A percentile compares a stretch with the other conserved stretches of the same genome.
These are phyloP conservation scores for Dendropsophus ebraccatus DNA, from an alignment of 2,113 vertebrate species.

Conservation along the genomic window DNA sequence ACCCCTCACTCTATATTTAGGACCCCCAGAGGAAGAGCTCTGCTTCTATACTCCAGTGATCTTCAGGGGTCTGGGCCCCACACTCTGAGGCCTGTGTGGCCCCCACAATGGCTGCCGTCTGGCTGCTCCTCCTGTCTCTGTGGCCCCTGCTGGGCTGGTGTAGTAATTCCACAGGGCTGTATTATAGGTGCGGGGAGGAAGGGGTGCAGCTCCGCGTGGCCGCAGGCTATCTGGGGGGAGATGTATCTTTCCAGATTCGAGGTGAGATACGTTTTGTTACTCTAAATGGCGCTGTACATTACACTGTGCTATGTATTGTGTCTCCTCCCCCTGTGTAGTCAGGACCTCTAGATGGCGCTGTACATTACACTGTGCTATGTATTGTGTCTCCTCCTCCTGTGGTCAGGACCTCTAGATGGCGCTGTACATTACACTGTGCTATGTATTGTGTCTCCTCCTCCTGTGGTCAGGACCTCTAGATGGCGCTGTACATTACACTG, in stretches of 20 bases:
- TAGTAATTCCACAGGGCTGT: too few species aligned
- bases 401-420: too few species aligned
- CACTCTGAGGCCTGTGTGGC: neutral
- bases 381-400: too few species aligned
- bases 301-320: too few species aligned
- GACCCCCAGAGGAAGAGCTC: neutral
- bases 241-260: constrained; percentile 9
- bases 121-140: neutral
- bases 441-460: too few species aligned
- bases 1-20: neutral
- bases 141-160: neutral
- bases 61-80: neutral
- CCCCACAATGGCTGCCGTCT: neutral
- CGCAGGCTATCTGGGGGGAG: neutral
- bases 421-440: too few species aligned
- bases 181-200: constrained; percentile 21
- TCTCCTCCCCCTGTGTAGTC: too few species aligned
- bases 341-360: too few species aligned
- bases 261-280: neutral
- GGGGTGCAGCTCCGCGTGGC: constrained; percentile 2
- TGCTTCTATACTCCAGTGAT: neutral
- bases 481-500: too few species aligned
- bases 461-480: too few species aligned
- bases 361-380: too few species aligned
- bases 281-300: too few species aligned